phyloP scores from a whole-genome alignment of 92 coral and sea anemone genomes.

The Plumapathes pennacea region DNA sequence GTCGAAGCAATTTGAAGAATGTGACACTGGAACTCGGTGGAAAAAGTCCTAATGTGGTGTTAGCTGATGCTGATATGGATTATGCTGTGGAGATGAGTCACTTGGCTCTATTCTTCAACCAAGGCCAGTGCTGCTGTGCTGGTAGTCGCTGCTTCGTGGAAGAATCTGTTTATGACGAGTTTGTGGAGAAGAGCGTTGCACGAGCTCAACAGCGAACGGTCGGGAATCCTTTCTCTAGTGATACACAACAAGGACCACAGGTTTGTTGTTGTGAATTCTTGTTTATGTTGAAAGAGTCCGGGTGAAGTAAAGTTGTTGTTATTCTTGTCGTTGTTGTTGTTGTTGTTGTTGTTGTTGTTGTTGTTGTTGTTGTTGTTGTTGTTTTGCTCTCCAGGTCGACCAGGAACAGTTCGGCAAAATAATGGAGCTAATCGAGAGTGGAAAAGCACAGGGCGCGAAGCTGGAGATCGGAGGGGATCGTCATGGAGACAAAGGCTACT shows the following conservation, averaged over 20 bases:
- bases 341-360: too few species aligned
- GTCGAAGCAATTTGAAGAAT: conserved; percentile 80
- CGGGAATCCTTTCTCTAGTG: conserved; percentile 80
- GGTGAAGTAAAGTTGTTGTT: too few species aligned
- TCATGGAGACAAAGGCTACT: conserved; percentile 88
- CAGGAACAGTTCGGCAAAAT: conserved; percentile 76
- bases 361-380: too few species aligned
- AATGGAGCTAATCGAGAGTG: conserved; percentile 81
- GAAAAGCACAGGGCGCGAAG: conserved; percentile 91
- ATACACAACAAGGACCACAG: conserved; percentile 97
- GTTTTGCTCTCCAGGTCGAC: conserved; percentile 59
- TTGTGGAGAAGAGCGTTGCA: conserved; percentile 73
- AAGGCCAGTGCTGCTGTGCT: conserved; percentile 95
- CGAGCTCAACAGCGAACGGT: conserved; percentile 74
- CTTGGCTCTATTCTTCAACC: conserved; percentile 85
- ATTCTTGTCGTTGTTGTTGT: too few species aligned
- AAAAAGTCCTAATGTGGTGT: conserved; percentile 93
- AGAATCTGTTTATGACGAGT: conserved; percentile 88
- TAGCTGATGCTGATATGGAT: conserved; percentile 84
- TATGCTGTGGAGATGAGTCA: conserved; percentile 80
- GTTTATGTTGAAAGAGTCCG: too few species aligned
- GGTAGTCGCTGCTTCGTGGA: conserved; percentile 92
- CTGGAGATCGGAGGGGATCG: conserved; percentile 82
- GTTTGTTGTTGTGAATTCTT: too few species aligned
- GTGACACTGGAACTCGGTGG: conserved; percentile 96